A percentile compares a stretch with the other conserved stretches of the same genome.
phyloP scores from a whole-genome alignment of 1,140 invertebrate genomes.

The Cotesia glomerata region DNA sequence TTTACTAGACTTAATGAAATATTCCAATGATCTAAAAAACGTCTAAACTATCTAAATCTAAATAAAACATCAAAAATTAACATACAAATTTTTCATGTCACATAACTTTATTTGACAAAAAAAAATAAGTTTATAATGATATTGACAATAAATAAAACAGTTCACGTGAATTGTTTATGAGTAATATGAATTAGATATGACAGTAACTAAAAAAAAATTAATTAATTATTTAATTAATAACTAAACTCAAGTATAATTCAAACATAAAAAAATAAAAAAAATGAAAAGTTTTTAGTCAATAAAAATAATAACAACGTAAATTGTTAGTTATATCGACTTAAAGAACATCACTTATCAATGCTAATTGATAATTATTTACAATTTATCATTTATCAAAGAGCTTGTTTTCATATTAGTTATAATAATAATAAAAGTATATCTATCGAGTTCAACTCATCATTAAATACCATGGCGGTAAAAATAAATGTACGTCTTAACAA shows the following conservation, averaged over 20 bases:
- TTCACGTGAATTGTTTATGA: not conserved
- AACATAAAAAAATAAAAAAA: not conserved
- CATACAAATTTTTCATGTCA: too few species aligned
- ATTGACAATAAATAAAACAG: conserved; percentile 15
- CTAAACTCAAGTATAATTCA: not conserved
- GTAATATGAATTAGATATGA: not conserved
- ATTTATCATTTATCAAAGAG: not conserved
- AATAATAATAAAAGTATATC: not conserved
- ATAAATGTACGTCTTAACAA: too few species aligned
- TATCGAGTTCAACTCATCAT: not conserved
- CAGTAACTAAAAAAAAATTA: not conserved
- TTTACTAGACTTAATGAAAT: too few species aligned
- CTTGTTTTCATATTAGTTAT: not conserved
- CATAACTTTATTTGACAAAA: too few species aligned
- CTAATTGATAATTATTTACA: conserved; percentile 5
- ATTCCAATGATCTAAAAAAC: too few species aligned
- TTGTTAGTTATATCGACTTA: not conserved
- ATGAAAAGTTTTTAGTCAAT: not conserved
- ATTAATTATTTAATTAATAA: not conserved
- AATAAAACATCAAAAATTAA: too few species aligned
- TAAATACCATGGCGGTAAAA: not conserved
- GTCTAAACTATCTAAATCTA: too few species aligned
- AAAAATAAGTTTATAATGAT: too few species aligned
- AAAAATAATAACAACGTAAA: not conserved
- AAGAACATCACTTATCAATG: not conserved